Evolutionary conservation across 2,797 vertebrate genomes (phyloP).

Genomic region (Vespertilio murinus): DNA sequence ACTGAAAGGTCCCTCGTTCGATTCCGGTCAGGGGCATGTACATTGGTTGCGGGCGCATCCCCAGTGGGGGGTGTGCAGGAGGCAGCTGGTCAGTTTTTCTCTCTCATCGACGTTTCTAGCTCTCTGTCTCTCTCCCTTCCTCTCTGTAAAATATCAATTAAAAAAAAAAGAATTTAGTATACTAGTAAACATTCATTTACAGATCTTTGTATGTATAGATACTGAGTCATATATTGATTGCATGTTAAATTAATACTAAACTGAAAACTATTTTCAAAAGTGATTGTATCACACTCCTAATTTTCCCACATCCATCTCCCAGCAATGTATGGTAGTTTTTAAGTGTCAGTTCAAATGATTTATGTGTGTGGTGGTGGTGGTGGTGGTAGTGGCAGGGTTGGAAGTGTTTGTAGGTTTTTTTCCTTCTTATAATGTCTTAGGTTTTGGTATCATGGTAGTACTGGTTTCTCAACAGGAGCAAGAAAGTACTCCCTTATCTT

Average conservation of each 20-base stretch:
- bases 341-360: too few relatives aligned
- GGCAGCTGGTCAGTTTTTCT: too few relatives aligned
- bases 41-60: too few relatives aligned
- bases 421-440: conserved; percentile 15
- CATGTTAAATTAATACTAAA: neutral
- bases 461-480: neutral
- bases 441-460: neutral
- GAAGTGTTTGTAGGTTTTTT: conserved; percentile 2
- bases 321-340: neutral
- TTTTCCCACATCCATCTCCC: neutral
- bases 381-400: neutral
- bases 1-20: too few relatives aligned
- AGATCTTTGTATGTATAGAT: neutral
- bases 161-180: conserved; percentile 48
- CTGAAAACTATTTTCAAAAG: neutral
- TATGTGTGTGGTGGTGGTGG: too few relatives aligned
- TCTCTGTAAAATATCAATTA: too few relatives aligned
- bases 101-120: too few relatives aligned
- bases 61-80: too few relatives aligned
- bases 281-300: neutral
- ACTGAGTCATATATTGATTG: neutral
- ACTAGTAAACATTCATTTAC: neutral
- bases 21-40: too few relatives aligned
- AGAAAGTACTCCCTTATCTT: neutral
- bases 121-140: too few relatives aligned